Percentiles rank a stretch among this genome's conserved stretches.
phyloP scores from a whole-genome alignment of 2,888 invertebrate species.

The Drosophila longiperda region DNA sequence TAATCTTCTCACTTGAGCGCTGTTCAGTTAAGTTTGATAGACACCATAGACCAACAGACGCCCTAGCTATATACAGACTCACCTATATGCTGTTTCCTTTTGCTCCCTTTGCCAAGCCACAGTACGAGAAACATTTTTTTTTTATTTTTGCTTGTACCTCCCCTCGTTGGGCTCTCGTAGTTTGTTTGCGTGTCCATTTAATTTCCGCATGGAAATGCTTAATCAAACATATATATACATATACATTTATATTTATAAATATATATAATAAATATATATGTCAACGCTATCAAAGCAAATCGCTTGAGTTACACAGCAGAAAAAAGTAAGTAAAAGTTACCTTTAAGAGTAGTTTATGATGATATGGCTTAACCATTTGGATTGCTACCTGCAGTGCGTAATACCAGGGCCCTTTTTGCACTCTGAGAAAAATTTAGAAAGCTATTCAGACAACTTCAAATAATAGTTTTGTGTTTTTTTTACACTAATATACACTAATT shows the following conservation, averaged over 20 bases:
- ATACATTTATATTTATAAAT: not conserved
- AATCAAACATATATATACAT: slow-evolving; percentile 65
- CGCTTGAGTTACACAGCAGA: slow-evolving; percentile 45
- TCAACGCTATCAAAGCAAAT: slow-evolving; percentile 30
- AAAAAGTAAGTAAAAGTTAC: slow-evolving; percentile 42
- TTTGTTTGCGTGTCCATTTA: slow-evolving; percentile 80
- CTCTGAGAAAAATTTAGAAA: not conserved
- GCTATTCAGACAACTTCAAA: not conserved
- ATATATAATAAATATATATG: not conserved
- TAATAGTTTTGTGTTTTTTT: not conserved
- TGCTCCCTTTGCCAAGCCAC: not conserved
- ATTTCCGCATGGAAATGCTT: slow-evolving; percentile 81
- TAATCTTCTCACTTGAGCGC: slow-evolving; percentile 81
- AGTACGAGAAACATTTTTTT: slow-evolving; percentile 55
- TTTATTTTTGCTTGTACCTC: slow-evolving; percentile 14
- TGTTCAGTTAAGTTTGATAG: slow-evolving; percentile 77
- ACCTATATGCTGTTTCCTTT: slow-evolving; percentile 5
- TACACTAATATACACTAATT: not conserved
- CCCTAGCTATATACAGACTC: not conserved
- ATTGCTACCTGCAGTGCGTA: slow-evolving; percentile 2
- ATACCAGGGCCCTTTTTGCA: not conserved
- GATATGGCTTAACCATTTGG: slow-evolving; percentile 3
- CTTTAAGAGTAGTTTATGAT: slow-evolving; percentile 65
- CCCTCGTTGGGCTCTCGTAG: slow-evolving; percentile 23
- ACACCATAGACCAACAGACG: slow-evolving; percentile 35